A percentile compares a stretch with the other conserved stretches of the same genome.
These are phyloP conservation scores for Molanna angustata DNA, from an alignment of 2,888 invertebrate genomes.

Conservation along the genomic window DNA sequence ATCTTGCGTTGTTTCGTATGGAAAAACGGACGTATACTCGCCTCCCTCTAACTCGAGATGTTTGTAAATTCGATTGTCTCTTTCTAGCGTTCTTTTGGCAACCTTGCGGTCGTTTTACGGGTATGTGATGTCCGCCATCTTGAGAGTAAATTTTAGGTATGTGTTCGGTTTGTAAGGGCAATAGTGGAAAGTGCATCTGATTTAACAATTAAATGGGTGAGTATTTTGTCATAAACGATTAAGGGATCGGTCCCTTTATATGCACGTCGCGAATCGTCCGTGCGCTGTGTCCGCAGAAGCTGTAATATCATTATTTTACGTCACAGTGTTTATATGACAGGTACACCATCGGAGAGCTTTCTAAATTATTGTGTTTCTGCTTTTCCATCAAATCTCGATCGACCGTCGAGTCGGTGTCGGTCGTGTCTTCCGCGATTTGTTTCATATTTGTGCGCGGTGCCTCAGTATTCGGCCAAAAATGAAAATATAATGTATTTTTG, in stretches of 20 bases:
- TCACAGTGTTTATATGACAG: constrained; percentile 57
- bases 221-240: constrained; percentile 35
- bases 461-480: constrained; percentile 3
- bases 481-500: constrained; percentile 21
- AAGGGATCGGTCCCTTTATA: too few relatives aligned
- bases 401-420: constrained; percentile 14
- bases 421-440: constrained; percentile 6
- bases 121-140: constrained; percentile 63
- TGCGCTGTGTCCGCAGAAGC: constrained; percentile 38
- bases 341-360: constrained; percentile 49
- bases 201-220: constrained; percentile 50
- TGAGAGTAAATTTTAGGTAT: constrained; percentile 62
- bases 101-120: constrained; percentile 57
- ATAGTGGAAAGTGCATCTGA: constrained; percentile 49
- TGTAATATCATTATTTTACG: constrained; percentile 42
- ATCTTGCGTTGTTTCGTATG: constrained; percentile 19
- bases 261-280: neutral
- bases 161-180: constrained; percentile 52
- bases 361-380: constrained; percentile 38
- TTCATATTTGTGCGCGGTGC: neutral
- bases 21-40: constrained; percentile 8
- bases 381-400: constrained; percentile 11
- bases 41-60: constrained; percentile 6
- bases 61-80: neutral
- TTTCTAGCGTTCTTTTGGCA: constrained; percentile 40